These are phyloP conservation scores for Saxidomus purpurata DNA, from an alignment of 1,140 invertebrate genomes.

Conservation along the genomic window DNA sequence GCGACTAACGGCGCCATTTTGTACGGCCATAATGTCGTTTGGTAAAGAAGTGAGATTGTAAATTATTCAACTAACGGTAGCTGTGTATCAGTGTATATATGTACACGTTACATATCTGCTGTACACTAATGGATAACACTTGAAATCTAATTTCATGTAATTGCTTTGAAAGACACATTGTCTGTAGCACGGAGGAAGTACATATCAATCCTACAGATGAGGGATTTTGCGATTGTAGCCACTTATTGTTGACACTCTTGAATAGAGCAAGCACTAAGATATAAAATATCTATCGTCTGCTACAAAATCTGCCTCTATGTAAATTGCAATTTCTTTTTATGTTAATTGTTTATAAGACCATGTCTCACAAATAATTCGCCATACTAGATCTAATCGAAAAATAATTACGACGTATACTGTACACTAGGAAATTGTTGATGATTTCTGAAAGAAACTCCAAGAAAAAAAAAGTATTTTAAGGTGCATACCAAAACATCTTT, in stretches of 20 bases:
- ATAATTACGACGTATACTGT: not conserved
- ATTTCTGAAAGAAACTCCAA: not conserved
- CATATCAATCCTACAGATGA: slow-evolving; percentile 4
- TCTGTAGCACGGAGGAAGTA: slow-evolving; percentile 42
- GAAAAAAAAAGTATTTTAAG: not conserved
- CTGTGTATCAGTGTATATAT: slow-evolving; percentile 10
- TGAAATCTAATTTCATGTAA: slow-evolving; percentile 55
- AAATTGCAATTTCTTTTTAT: slow-evolving; percentile 7
- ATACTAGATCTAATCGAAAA: not conserved
- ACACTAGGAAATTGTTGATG: not conserved
- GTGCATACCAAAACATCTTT: too few relatives aligned
- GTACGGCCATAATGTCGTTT: slow-evolving; percentile 30
- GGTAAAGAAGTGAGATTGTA: slow-evolving; percentile 9
- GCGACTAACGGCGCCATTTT: slow-evolving; percentile 53
- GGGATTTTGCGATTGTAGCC: not conserved
- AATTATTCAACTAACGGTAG: slow-evolving; percentile 49
- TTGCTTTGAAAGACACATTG: slow-evolving; percentile 54
- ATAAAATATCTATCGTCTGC: not conserved
- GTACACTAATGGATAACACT: slow-evolving; percentile 17
- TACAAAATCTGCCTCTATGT: not conserved
- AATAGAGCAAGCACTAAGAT: not conserved
- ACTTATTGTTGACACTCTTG: slow-evolving; percentile 7
- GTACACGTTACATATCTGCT: not conserved
- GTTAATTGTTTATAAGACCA: not conserved
- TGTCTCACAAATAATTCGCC: slow-evolving; percentile 17